Conservation (phyloP, 2,797 vertebrate genomes). For the Xenentodon cancila region DNA sequence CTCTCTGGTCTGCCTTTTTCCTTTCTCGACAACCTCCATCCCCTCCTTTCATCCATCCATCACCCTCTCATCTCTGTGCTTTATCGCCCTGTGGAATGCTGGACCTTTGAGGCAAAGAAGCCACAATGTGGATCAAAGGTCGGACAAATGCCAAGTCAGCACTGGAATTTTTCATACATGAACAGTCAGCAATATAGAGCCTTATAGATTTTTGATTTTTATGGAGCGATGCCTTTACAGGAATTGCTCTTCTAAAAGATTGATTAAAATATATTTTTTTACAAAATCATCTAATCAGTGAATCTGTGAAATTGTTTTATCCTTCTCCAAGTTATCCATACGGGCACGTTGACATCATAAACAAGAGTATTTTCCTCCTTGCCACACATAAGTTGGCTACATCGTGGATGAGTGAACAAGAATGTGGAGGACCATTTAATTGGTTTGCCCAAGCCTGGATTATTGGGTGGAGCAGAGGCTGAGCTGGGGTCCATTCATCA, state of each 20-base stretch:
- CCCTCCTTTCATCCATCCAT: constrained; percentile 72
- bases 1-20: constrained; percentile 66
- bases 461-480: constrained; percentile 72
- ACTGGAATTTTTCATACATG: constrained; percentile 39
- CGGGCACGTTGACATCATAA: constrained; percentile 22
- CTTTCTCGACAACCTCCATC: constrained; percentile 71
- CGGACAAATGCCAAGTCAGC: constrained; percentile 74
- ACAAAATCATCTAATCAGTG: background rate
- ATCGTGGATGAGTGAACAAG: constrained; percentile 75
- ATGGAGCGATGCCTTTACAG: background rate
- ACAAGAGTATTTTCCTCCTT: constrained; percentile 35
- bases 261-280: constrained; percentile 27
- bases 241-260: constrained; percentile 15
- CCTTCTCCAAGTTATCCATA: background rate
- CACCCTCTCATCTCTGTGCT: constrained; percentile 72
- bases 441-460: constrained; percentile 75
- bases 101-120: constrained; percentile 61
- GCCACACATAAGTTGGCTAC: constrained; percentile 53
- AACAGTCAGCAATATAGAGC: constrained; percentile 26
- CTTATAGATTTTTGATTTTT: constrained; percentile 33
- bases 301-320: background rate
- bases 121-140: constrained; percentile 71
- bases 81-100: constrained; percentile 77
- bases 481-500: constrained; percentile 78
- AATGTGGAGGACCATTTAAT: constrained; percentile 80